Evolutionary conservation across 2,113 vertebrate genomes (phyloP).

Genomic region (Perognathus longimembris): DNA sequence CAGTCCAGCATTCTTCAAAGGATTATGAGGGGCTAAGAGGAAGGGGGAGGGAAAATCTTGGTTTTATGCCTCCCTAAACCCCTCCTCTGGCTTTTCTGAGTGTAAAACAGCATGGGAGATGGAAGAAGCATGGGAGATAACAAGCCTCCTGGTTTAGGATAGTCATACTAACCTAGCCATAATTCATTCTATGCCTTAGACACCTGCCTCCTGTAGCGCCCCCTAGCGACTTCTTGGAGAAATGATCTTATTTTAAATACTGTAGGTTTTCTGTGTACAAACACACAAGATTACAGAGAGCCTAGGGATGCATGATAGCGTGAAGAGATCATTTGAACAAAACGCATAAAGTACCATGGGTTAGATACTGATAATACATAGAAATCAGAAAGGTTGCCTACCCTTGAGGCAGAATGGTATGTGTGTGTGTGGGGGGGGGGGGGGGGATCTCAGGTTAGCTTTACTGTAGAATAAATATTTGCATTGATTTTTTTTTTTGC

Average conservation of each 20-base stretch:
- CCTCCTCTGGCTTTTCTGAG: background rate
- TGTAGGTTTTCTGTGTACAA: background rate
- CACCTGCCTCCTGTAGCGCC: background rate
- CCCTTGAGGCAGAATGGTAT: background rate
- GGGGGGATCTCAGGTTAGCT: background rate
- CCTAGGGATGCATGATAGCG: background rate
- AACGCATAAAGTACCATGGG: background rate
- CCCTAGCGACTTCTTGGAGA: constrained; percentile 21
- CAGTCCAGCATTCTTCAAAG: constrained; percentile 54
- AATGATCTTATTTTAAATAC: constrained; percentile 45
- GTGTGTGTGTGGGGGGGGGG: no score
- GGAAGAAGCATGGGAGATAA: constrained; percentile 55
- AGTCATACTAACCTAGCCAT: background rate
- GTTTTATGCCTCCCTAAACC: constrained; percentile 8
- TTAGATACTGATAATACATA: background rate
- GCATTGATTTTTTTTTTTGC: background rate
- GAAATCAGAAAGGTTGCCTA: constrained; percentile 21
- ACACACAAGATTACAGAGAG: background rate
- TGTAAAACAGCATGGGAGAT: constrained; percentile 31
- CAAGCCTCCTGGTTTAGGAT: background rate
- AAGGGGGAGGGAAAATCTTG: constrained; percentile 22
- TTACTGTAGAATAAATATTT: background rate
- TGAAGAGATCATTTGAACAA: constrained; percentile 7
- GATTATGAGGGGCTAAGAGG: constrained; percentile 35
- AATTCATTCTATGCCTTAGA: background rate